phyloP scores from a whole-genome alignment of 2,113 vertebrate species.

The Pheucticus melanocephalus region DNA sequence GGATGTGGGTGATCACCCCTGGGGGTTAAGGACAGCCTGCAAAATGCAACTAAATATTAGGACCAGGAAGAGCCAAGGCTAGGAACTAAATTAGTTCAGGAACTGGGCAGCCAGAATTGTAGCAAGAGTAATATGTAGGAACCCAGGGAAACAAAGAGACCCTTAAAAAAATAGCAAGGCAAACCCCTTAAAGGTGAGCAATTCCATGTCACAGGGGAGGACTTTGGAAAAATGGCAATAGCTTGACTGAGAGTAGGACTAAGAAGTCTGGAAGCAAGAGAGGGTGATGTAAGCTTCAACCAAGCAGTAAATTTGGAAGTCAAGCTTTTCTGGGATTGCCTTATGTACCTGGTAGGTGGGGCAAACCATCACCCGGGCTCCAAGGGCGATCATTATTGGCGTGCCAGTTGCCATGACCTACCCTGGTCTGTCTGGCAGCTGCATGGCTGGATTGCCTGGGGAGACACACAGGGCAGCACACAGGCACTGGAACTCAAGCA shows the following conservation, averaged over 20 bases:
- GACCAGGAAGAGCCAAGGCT: not conserved
- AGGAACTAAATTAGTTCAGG: not conserved
- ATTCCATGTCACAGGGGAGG: not conserved
- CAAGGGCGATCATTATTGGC: not conserved
- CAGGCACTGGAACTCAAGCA: not conserved
- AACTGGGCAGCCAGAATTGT: not conserved
- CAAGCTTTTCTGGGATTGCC: not conserved
- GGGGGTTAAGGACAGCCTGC: not conserved
- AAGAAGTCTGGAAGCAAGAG: not conserved
- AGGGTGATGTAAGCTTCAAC: not conserved
- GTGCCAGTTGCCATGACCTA: not conserved
- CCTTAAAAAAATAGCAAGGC: not conserved
- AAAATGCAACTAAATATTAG: not conserved
- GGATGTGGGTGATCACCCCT: not conserved
- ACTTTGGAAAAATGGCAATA: not conserved
- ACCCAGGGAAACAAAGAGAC: not conserved
- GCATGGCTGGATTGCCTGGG: not conserved
- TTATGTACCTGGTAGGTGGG: not conserved
- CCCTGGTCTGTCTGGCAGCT: not conserved
- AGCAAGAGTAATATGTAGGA: not conserved
- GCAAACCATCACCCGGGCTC: not conserved
- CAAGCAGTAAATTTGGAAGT: not conserved
- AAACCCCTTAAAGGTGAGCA: not conserved
- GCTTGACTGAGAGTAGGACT: not conserved
- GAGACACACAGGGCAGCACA: not conserved